These are phyloP conservation scores for Dicaeum eximium DNA, from an alignment of 2,113 vertebrate species.

Conservation along the genomic window DNA sequence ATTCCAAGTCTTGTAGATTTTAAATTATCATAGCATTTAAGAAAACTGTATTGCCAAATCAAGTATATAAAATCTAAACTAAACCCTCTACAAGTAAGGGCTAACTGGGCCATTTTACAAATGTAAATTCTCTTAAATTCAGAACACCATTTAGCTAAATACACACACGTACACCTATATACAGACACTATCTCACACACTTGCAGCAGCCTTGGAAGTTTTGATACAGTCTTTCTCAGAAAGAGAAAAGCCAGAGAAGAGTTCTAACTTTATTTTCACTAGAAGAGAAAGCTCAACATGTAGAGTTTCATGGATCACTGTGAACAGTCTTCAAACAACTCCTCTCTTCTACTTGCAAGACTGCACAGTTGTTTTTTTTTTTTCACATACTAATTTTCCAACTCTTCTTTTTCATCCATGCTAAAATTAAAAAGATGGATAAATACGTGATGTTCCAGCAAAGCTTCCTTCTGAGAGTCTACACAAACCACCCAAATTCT, in stretches of 20 bases:
- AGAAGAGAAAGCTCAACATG: neutral
- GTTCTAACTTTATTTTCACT: neutral
- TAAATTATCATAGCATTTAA: conserved; percentile 4
- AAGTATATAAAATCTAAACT: neutral
- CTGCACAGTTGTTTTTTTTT: neutral
- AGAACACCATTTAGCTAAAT: neutral
- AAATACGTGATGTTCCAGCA: neutral
- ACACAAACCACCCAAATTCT: neutral
- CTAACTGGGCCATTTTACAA: neutral
- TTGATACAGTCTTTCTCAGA: neutral
- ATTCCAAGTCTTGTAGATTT: neutral
- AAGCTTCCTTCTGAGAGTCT: neutral
- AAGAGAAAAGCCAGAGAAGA: neutral
- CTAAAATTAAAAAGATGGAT: neutral
- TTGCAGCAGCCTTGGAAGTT: neutral
- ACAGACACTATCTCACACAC: neutral
- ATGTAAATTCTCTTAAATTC: neutral
- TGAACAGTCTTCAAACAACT: neutral
- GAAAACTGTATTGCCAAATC: conserved; percentile 10
- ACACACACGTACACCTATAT: neutral
- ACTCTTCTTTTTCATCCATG: neutral
- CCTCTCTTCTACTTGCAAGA: neutral
- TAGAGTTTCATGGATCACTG: neutral
- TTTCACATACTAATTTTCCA: neutral
- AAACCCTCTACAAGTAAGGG: neutral